These are phyloP conservation scores for Lepidocyrtinus sp. DNA, from an alignment of 2,888 invertebrate genomes.

Conservation along the genomic window DNA sequence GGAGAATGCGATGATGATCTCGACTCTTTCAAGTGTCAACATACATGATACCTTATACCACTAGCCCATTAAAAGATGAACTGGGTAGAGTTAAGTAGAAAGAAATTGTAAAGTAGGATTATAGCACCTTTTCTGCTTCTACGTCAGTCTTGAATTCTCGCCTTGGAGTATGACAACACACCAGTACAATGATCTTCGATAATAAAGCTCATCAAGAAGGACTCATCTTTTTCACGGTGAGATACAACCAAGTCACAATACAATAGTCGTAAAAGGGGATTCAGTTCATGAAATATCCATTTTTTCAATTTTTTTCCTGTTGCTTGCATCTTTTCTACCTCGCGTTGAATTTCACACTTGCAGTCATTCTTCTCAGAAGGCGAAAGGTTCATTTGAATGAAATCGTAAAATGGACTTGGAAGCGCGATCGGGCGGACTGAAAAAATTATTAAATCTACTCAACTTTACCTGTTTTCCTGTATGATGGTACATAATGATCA, in stretches of 20 bases:
- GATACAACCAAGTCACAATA: no score
- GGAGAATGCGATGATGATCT: neutral
- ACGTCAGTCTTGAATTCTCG: neutral
- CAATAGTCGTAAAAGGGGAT: conserved; percentile 8
- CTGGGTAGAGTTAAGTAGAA: neutral
- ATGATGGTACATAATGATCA: no score
- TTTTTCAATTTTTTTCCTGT: neutral
- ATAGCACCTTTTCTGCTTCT: conserved; percentile 36
- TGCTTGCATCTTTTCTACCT: neutral
- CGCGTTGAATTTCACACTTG: neutral
- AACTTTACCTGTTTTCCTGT: neutral
- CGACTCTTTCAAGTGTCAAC: conserved; percentile 2
- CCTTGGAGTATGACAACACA: neutral
- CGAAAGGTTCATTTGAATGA: no score
- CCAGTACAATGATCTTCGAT: neutral
- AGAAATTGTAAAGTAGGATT: conserved; percentile 36
- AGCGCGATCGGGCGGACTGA: no score
- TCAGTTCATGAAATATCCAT: conserved; percentile 22
- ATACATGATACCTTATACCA: neutral
- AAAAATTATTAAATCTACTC: neutral
- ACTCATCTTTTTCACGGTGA: neutral
- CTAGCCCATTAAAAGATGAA: neutral
- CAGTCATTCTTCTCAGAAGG: neutral
- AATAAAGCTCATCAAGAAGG: neutral
- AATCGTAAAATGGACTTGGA: no score